phyloP scores from a whole-genome alignment of 2,113 vertebrate species.

The Dunckerocampus dactyliophorus region DNA sequence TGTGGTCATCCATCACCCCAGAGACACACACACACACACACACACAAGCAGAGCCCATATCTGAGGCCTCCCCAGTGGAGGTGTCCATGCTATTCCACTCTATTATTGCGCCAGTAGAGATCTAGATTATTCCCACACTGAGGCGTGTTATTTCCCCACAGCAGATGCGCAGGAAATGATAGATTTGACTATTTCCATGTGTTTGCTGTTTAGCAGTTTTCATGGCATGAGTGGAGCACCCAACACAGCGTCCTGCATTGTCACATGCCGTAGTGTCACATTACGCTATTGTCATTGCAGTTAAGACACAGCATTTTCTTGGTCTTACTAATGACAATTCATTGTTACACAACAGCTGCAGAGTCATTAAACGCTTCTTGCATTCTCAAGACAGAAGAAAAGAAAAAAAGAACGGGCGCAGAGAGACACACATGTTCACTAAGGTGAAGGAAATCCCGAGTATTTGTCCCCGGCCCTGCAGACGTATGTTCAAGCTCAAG shows the following conservation, averaged over 20 bases:
- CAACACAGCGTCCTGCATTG: no score
- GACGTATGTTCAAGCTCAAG: conserved; percentile 70
- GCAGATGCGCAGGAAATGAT: no score
- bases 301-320: background rate
- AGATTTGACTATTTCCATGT: background rate
- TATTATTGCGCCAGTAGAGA: background rate
- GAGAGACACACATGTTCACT: conserved; percentile 54
- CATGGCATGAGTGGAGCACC: background rate
- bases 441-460: conserved; percentile 62
- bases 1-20: conserved; percentile 4
- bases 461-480: conserved; percentile 61
- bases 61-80: background rate
- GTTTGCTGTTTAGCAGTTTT: background rate
- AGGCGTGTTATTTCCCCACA: background rate
- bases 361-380: background rate
- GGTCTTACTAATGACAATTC: background rate
- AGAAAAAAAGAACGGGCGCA: conserved; percentile 48
- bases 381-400: conserved; percentile 30
- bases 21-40: background rate
- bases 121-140: background rate
- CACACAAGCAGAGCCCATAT: conserved; percentile 3
- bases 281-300: no score
- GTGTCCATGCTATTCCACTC: background rate
- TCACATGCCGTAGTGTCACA: background rate
- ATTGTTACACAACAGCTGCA: no score